These are phyloP conservation scores for Paramormyrops kingsleyae DNA, from an alignment of 2,113 vertebrate genomes.

Conservation along the genomic window DNA sequence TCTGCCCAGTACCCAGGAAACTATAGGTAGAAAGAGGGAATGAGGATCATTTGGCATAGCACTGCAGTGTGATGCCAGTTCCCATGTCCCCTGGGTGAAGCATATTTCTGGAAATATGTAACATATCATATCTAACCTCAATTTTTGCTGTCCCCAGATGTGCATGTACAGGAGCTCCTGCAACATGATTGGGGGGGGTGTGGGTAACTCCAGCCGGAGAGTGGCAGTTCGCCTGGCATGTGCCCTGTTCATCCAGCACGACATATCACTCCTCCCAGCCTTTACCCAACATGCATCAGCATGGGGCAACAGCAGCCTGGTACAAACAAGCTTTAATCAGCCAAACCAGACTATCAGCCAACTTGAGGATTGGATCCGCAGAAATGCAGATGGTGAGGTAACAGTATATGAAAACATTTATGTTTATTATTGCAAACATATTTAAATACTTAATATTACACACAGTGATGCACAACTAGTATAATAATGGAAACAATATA, in stretches of 20 bases:
- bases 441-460: neutral
- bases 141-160: constrained; percentile 48
- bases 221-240: constrained; percentile 62
- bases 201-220: constrained; percentile 48
- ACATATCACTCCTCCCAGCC: constrained; percentile 49
- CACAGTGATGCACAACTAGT: neutral
- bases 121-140: neutral
- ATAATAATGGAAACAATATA: neutral
- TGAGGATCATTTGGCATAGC: neutral
- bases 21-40: no score
- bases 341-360: constrained; percentile 40
- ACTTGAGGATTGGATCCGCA: constrained; percentile 27
- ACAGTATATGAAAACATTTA: neutral
- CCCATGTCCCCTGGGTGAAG: neutral
- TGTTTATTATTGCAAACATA: neutral
- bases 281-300: constrained; percentile 51
- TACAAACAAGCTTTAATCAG: constrained; percentile 60
- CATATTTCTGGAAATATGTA: constrained; percentile 40
- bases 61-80: neutral
- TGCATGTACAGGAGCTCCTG: constrained; percentile 59
- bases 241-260: constrained; percentile 59
- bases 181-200: constrained; percentile 28
- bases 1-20: no score
- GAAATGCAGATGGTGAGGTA: constrained; percentile 45
- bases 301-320: constrained; percentile 72